phyloP scores from a whole-genome alignment of 2,888 invertebrate species.

The Eupithecia insigniata region DNA sequence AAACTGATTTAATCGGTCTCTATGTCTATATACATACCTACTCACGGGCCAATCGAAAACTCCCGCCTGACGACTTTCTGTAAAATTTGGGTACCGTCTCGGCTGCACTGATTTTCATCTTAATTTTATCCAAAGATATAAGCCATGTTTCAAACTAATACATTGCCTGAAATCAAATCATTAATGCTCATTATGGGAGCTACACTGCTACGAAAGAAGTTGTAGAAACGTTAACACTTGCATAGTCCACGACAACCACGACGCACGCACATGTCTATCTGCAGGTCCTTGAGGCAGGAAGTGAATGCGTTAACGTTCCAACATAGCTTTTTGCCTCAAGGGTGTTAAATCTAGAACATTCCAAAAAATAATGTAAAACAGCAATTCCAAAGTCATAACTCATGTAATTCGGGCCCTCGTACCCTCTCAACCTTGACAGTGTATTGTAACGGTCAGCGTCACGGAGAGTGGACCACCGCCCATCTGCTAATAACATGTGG shows the following conservation, averaged over 20 bases:
- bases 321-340: neutral
- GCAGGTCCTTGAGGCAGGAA: no score
- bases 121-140: no score
- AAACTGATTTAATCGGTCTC: no score
- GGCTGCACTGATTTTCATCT: no score
- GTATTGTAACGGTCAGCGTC: constrained; percentile 47
- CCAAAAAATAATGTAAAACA: neutral
- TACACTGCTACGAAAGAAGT: no score
- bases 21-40: no score
- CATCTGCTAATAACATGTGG: constrained; percentile 47
- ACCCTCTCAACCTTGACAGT: constrained; percentile 56
- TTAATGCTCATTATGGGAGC: no score
- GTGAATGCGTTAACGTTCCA: neutral
- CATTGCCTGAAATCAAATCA: neutral
- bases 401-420: constrained; percentile 21
- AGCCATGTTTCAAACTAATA: neutral
- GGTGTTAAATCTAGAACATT: neutral
- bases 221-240: no score
- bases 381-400: constrained; percentile 2
- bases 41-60: neutral
- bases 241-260: no score
- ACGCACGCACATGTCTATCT: no score
- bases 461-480: constrained; percentile 40
- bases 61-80: neutral
- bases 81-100: no score